phyloP scores from a whole-genome alignment of 2,113 vertebrate genomes.

The Mungos mungo region DNA sequence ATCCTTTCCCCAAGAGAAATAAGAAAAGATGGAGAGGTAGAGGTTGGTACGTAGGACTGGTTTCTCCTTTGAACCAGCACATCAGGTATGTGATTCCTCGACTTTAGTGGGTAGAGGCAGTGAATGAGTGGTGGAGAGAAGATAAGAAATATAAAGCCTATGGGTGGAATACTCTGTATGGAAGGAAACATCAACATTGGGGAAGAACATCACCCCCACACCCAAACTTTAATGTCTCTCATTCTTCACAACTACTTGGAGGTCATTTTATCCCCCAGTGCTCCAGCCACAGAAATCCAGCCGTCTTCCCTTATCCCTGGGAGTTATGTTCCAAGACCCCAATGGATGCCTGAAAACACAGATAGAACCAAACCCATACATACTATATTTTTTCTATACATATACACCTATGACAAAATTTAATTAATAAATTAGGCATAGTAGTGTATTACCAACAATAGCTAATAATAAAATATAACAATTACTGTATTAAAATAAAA shows the following conservation, averaged over 20 bases:
- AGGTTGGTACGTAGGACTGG: not conserved
- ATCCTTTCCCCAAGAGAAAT: not conserved
- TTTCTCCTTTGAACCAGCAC: not conserved
- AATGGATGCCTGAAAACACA: not conserved
- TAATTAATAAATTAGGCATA: not conserved
- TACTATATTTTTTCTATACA: not conserved
- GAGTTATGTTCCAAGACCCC: not conserved
- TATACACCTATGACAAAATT: not conserved
- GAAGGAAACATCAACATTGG: not conserved
- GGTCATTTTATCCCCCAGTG: accelerated
- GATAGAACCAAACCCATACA: not conserved
- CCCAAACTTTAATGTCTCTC: not conserved
- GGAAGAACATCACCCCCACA: not conserved
- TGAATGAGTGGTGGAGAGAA: not conserved
- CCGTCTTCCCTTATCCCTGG: not conserved
- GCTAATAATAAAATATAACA: not conserved
- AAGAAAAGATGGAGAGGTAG: not conserved
- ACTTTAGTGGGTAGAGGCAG: not conserved
- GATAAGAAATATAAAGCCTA: not conserved
- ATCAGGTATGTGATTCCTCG: not conserved
- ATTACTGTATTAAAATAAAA: not conserved
- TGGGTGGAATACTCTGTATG: not conserved
- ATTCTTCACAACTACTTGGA: not conserved
- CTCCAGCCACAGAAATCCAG: not conserved
- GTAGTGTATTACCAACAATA: not conserved